Conservation (phyloP, 2,888 invertebrate species). For the Cetonia aurata region DNA sequence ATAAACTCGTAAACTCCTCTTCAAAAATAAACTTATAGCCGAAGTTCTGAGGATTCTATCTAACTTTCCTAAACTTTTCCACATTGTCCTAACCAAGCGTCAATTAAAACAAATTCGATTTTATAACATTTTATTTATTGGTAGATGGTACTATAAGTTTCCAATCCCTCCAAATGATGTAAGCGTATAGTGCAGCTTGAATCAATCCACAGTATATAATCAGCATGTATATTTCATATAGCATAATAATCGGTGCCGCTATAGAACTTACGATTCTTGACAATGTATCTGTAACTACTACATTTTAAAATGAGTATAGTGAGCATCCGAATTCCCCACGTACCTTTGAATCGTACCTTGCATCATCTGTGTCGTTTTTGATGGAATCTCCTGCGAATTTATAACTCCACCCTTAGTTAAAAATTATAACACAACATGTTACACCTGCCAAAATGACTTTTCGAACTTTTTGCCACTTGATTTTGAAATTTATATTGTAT, state of each 20-base stretch:
- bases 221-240: slow-evolving; percentile 22
- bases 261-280: background rate
- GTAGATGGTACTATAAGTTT: background rate
- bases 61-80: too few relatives aligned
- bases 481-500: slow-evolving; percentile 17
- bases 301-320: slow-evolving; percentile 6
- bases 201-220: slow-evolving; percentile 10
- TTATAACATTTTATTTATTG: slow-evolving; percentile 18
- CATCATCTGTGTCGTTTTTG: too few relatives aligned
- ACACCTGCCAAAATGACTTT: background rate
- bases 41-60: too few relatives aligned
- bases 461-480: background rate
- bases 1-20: too few relatives aligned
- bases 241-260: slow-evolving; percentile 13
- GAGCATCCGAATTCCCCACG: too few relatives aligned
- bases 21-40: too few relatives aligned
- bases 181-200: slow-evolving; percentile 15
- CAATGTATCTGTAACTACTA: background rate
- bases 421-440: too few relatives aligned
- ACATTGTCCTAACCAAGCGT: too few relatives aligned
- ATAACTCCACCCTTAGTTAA: too few relatives aligned
- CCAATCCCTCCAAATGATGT: slow-evolving; percentile 25
- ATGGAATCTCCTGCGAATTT: too few relatives aligned
- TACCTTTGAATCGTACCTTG: too few relatives aligned
- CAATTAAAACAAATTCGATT: background rate